Evolutionary conservation across 2,113 vertebrate species (phyloP).

Genomic region (Zosterops borbonicus): DNA sequence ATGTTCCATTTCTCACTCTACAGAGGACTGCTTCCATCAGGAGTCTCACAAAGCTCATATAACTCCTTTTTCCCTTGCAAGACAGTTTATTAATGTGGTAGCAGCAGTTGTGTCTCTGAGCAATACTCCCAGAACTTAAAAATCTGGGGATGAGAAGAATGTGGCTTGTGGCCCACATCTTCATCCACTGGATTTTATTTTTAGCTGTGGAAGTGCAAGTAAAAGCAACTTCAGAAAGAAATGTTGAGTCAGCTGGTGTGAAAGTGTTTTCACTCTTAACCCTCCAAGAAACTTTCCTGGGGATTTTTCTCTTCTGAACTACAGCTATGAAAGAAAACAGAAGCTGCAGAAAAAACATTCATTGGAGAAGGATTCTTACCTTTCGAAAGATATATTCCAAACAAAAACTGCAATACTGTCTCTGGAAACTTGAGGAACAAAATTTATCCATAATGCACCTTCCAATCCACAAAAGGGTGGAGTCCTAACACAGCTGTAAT

Average conservation of each 20-base stretch:
- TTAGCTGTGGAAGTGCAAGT: neutral
- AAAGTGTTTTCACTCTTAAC: neutral
- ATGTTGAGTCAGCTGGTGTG: neutral
- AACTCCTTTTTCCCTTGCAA: neutral
- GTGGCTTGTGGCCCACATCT: neutral
- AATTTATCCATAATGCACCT: neutral
- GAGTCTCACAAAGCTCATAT: neutral
- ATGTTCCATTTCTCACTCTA: neutral
- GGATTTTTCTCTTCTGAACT: neutral
- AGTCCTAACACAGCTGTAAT: neutral
- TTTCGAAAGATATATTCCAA: neutral
- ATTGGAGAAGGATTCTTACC: neutral
- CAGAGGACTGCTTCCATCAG: neutral
- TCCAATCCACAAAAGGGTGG: neutral
- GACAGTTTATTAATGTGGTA: neutral
- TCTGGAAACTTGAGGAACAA: neutral
- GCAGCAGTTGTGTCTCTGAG: neutral
- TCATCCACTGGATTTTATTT: neutral
- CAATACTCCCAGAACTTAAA: neutral
- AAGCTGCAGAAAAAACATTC: neutral
- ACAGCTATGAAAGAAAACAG: neutral
- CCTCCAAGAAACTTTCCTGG: neutral
- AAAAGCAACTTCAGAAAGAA: neutral
- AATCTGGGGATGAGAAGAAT: neutral
- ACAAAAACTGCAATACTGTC: neutral